Conservation (phyloP, 2,888 invertebrate genomes). For the Phlogophora meticulosa region DNA sequence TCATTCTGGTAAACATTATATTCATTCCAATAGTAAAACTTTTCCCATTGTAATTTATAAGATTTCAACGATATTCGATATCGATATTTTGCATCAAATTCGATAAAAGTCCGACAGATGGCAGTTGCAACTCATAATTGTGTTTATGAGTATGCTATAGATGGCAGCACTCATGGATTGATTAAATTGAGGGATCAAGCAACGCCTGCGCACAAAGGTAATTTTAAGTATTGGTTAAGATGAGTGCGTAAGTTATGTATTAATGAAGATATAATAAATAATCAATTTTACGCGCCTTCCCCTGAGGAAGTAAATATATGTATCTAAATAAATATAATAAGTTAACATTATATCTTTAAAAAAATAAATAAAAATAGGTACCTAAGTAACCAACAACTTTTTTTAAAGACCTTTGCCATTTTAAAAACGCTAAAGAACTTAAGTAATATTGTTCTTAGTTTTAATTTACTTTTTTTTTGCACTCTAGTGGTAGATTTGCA, state of each 20-base stretch:
- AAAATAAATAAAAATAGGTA: too few species aligned
- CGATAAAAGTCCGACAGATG: conserved; percentile 49
- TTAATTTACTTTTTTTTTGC: background rate
- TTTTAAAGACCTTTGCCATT: background rate
- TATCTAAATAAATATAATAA: background rate
- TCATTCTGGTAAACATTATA: conserved; percentile 12
- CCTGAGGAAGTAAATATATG: too few species aligned
- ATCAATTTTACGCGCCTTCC: too few species aligned
- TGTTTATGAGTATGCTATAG: conserved; percentile 28
- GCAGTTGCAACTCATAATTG: conserved; percentile 29
- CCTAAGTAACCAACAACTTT: too few species aligned
- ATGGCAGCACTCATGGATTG: conserved; percentile 47
- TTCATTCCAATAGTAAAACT: background rate
- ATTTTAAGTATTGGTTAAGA: background rate
- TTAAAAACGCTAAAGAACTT: too few species aligned
- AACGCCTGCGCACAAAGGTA: conserved; percentile 2
- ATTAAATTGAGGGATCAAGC: background rate
- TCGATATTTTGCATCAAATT: conserved; percentile 42
- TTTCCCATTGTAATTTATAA: background rate
- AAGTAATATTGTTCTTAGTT: conserved; percentile 1
- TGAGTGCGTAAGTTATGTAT: background rate
- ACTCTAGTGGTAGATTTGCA: conserved; percentile 3
- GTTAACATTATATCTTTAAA: too few species aligned
- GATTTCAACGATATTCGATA: background rate
- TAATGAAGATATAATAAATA: too few species aligned